Base-by-base conservation (phyloP, 2,797 vertebrate genomes). In the Dendrocincla tyrannina region DNA sequence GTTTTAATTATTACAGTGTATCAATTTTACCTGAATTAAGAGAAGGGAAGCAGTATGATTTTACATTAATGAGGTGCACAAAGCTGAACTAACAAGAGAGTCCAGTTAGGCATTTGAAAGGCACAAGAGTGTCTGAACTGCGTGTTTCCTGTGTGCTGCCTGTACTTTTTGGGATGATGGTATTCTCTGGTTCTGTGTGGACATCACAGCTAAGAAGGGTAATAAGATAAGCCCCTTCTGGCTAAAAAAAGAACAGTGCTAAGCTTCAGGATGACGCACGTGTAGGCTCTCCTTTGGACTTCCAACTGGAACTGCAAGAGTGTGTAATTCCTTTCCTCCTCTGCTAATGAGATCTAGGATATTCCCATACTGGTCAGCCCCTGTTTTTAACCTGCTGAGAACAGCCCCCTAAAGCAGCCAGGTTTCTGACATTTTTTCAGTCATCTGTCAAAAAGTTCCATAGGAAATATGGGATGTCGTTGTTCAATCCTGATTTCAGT, bases 161-260 rank as follows among this genome's bases (percentile, higher is more conserved):
- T 49, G 12, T 46, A 35, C 68, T 37, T 91, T 83, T 74, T 14
- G 46, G 66, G n/a, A 47, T 84, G 92, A n/a, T 87, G 66, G 10
- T 66, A 42, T 80, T 83, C 53, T 88, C 66, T 5, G 13, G 58
- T 58, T 91, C 24, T 76, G 3, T 19, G 25, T 84, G 35, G 90
- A 66, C 76, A 84, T 93, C 62, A 37, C 58, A 41, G 55, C 77
- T 96, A 94, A 97, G 94, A 88, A 81, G 88, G 59, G 85, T 94
- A 94, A 95, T 95, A 55, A 90, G 88, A 93, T 97, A 95, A 97
- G 62, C 88, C 88, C 89, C 50, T 94, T 89, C 59, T 86, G 79
- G 58, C 89, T 96, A 91, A 88, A 88, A 95, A 97, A 94, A 76
- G 95, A 95, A 27, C 69, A 55, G 55, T 46, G n/a, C 44, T 96